Evolutionary conservation across 1,140 invertebrate genomes (phyloP).

Genomic region (Drosophila rhopaloa): DNA sequence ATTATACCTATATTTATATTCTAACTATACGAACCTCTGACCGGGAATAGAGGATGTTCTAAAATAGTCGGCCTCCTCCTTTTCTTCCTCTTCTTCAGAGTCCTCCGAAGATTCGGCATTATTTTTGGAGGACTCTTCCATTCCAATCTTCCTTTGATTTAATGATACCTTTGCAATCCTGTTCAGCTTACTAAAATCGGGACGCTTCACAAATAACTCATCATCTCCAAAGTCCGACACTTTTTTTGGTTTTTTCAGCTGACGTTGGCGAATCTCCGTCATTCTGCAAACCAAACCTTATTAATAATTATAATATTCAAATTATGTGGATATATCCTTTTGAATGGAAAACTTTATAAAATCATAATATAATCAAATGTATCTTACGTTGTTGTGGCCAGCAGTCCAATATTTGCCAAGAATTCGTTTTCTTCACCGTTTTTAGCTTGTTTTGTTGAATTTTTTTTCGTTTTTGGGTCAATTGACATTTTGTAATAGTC

Average conservation of each 20-base stretch:
- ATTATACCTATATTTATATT: neutral
- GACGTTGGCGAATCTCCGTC: slow-evolving; percentile 21
- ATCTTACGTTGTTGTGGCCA: neutral
- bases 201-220: slow-evolving; percentile 59
- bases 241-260: slow-evolving; percentile 16
- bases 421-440: neutral
- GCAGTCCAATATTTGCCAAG: slow-evolving; percentile 44
- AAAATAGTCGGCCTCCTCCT: neutral
- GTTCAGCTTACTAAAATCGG: slow-evolving; percentile 19
- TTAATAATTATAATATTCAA: too few species aligned
- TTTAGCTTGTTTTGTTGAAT: neutral
- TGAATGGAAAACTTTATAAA: too few species aligned
- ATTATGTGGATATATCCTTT: too few species aligned
- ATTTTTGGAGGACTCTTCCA: neutral
- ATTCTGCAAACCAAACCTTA: neutral
- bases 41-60: neutral
- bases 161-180: neutral
- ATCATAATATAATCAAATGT: neutral
- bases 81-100: neutral
- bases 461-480: neutral
- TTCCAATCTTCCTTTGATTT: neutral
- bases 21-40: neutral
- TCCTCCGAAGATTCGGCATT: neutral
- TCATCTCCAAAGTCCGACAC: slow-evolving; percentile 5
- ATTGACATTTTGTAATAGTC: neutral